phyloP scores from a whole-genome alignment of 2,113 vertebrate species.

The Cairina moschata region DNA sequence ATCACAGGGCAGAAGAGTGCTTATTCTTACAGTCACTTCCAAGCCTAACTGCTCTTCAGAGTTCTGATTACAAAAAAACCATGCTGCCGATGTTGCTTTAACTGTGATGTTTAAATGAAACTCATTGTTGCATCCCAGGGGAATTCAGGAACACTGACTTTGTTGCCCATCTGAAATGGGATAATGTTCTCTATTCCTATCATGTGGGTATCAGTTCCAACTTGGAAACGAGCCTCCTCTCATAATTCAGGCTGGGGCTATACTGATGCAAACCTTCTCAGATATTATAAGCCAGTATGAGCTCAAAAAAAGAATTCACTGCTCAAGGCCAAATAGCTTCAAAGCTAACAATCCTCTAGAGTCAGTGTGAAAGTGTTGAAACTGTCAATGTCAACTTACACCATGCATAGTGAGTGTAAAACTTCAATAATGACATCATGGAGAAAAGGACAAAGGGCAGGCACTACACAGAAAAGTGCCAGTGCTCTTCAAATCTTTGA shows the following conservation, averaged over 20 bases:
- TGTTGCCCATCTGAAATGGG: slow-evolving; percentile 71
- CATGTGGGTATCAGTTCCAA: slow-evolving; percentile 73
- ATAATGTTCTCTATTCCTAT: slow-evolving; percentile 69
- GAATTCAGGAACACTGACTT: slow-evolving; percentile 65
- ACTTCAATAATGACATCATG: slow-evolving; percentile 98
- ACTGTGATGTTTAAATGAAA: slow-evolving; percentile 75
- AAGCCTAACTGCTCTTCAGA: slow-evolving; percentile 54
- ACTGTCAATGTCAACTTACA: slow-evolving; percentile 95
- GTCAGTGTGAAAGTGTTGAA: slow-evolving; percentile 88
- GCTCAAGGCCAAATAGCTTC: slow-evolving; percentile 98
- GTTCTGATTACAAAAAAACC: slow-evolving; percentile 55
- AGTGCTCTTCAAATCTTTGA: slow-evolving; percentile 89
- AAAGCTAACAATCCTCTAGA: slow-evolving; percentile 95
- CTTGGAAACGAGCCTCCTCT: slow-evolving; percentile 75
- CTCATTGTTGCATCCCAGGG: slow-evolving; percentile 51
- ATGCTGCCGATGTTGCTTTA: slow-evolving; percentile 17
- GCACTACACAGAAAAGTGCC: slow-evolving; percentile 81
- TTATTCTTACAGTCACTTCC: slow-evolving; percentile 50
- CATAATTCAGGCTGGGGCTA: slow-evolving; percentile 78
- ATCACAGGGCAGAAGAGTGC: slow-evolving; percentile 66
- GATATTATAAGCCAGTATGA: slow-evolving; percentile 91
- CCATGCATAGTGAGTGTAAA: slow-evolving; percentile 84
- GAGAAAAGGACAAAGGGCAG: slow-evolving; percentile 86
- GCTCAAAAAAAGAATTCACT: slow-evolving; percentile 93
- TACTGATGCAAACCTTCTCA: slow-evolving; percentile 79